These are phyloP conservation scores for Corythaeola cristata DNA, from an alignment of 2,113 vertebrate species.

Conservation along the genomic window DNA sequence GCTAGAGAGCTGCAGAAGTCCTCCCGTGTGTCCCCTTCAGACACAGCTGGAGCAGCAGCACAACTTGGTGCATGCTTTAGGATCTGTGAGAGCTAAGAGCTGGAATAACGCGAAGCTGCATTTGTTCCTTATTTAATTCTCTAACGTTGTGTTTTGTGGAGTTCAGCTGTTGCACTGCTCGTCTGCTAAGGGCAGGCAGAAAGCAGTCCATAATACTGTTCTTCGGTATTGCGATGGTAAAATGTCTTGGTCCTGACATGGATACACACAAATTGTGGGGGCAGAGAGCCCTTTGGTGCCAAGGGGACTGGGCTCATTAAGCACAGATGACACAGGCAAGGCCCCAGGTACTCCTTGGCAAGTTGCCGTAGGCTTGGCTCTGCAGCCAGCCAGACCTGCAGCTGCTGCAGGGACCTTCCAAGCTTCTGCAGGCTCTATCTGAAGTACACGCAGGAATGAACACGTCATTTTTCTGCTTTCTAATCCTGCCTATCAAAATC, in stretches of 20 bases:
- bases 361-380: background rate
- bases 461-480: background rate
- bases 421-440: background rate
- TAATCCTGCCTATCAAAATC: background rate
- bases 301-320: background rate
- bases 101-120: background rate
- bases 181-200: background rate
- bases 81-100: accelerated
- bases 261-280: background rate
- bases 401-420: conserved; percentile 23
- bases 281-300: background rate
- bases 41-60: background rate
- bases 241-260: background rate
- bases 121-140: background rate
- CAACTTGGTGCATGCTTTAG: background rate
- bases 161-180: background rate
- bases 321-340: background rate
- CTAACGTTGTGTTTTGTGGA: accelerated
- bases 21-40: background rate
- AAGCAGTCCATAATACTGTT: background rate
- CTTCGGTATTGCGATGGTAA: background rate
- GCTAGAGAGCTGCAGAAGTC: background rate
- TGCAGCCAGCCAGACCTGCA: background rate
- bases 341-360: background rate
- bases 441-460: background rate